Evolutionary conservation across 2,797 vertebrate genomes (phyloP), one percentile per base, ranked within the genome.

Genomic region (Euthynnus affinis): DNA sequence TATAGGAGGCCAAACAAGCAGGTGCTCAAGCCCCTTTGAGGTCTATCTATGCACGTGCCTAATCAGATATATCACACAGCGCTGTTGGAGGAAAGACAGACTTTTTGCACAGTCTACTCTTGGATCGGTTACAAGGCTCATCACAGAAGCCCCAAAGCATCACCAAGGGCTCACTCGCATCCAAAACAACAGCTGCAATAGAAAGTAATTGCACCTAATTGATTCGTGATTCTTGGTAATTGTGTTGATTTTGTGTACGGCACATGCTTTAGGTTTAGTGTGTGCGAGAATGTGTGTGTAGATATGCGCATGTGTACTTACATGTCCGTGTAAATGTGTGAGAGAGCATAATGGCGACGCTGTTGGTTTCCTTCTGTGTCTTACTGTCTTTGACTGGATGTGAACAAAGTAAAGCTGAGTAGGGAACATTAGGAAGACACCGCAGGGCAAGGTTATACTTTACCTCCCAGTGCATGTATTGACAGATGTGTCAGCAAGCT

Each of bases 401-500:
- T 13, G 40, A 78, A 79, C 71, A 83, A 74, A 83, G 64, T 56
- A 80, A 58, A 72, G 69, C 57, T 20, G 70, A 81, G 48, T 1
- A 62, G 73, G 69, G 76, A 83, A 79, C 85, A 89, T 83, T 74
- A 77, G 68, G 32, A 84, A 73, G 68, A 66, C 29, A 62, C 60
- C 40, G 61, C 56, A 68, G 68, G 75, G 69, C 82, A 88, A 87
- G 83, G 83, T 88, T 89, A 86, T 58, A 71, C 81, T 79, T 73
- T 52, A 27, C 78, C 74, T 84, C 86, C 64, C 52, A 49, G 71
- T 65, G 81, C 58, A 71, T n/a, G 17, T 89, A 90, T 90, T 83
- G 93, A 92, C 81, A 85, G 83, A 87, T 89, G 78, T 91, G 90
- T 92, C 91, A 90, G 87, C 85, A 72, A 61, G 69, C 74, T 71